Evolutionary conservation across 2,797 vertebrate species (phyloP).

Genomic region (Apogon hyalosoma): DNA sequence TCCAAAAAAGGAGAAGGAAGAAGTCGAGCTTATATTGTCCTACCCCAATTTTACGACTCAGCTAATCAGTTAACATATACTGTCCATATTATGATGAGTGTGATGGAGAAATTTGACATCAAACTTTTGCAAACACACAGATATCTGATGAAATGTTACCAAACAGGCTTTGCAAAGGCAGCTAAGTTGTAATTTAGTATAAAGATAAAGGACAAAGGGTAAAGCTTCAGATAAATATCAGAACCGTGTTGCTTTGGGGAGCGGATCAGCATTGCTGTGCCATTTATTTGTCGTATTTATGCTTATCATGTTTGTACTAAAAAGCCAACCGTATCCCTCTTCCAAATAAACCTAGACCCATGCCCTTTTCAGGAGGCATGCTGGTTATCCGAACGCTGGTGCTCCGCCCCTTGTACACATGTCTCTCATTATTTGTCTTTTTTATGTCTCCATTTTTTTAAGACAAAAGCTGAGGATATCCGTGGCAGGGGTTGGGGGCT

Average conservation of each 20-base stretch:
- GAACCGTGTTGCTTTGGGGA: neutral
- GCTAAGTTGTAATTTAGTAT: neutral
- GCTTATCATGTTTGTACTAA: slow-evolving; percentile 27
- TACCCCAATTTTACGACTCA: no score
- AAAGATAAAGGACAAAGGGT: neutral
- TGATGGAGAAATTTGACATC: neutral
- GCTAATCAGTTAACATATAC: no score
- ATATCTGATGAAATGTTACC: neutral
- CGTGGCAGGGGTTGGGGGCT: slow-evolving; percentile 74
- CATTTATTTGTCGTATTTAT: neutral
- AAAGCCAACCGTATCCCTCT: slow-evolving; percentile 33
- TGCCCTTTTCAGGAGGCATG: slow-evolving; percentile 63
- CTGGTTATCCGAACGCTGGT: slow-evolving; percentile 56
- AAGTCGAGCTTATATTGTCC: no score
- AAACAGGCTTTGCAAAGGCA: neutral
- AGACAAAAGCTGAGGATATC: slow-evolving; percentile 85
- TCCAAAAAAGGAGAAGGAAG: no score
- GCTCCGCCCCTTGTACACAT: slow-evolving; percentile 62
- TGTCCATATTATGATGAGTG: neutral
- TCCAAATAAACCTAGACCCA: slow-evolving; percentile 61
- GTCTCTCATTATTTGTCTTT: slow-evolving; percentile 77
- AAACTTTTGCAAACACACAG: neutral
- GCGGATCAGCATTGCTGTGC: slow-evolving; percentile 11
- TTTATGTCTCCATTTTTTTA: slow-evolving; percentile 81
- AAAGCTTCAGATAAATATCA: slow-evolving; percentile 15